Base-by-base conservation (phyloP, 2,797 vertebrate species). In the Denticeps clupeoides region DNA sequence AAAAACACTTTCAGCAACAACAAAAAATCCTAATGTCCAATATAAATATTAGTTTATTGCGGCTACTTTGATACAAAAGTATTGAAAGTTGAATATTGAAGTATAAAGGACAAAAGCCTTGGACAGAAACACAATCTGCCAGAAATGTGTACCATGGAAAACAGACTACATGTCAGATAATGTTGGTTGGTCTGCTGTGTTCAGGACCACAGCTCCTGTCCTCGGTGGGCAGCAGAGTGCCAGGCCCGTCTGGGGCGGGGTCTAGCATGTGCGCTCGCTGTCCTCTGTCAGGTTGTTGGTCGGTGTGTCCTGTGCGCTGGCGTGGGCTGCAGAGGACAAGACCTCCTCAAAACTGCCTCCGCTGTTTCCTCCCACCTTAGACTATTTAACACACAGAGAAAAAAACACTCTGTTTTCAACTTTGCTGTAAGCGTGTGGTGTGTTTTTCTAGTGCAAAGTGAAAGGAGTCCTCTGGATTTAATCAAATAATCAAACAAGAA, bases 261-360 rank as follows among this genome's bases (percentile, higher is more conserved):
- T 51, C 72, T 84, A 91, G 64, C 87, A 86, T 41, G 79, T 81
- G 56, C 72, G 77, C 53, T 90, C 82, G 0, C 78, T 69, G 2
- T 62, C 65, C 47, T 89, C 83, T 0, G 68, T 74, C 49, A 80
- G 40, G 41, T 62, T 73, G 60, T 78, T 84, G 16, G 79, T 71
- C 9, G 82, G 73, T 1, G 80, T 77, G 58, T 89, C 88, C 75
- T 89, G 89, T 56, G 86, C 79, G 0, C 88, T 97, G 70, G 93
- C 93, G 0, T 93, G 84, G 1, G 91, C 95, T 0, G 91, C 72
- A 1, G 93, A 97, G 32, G 82, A 95, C 60, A 99, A 87, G 33
- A 99, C 93, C 8, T 96, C 95, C 74, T 97, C 90, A 53, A 99
- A 97, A 72, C 81, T 97, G 64, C 92, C 88, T 35, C 80, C 80